Evolutionary conservation across 2,888 invertebrate species (phyloP).

Genomic region (Drosophila multiciliata): DNA sequence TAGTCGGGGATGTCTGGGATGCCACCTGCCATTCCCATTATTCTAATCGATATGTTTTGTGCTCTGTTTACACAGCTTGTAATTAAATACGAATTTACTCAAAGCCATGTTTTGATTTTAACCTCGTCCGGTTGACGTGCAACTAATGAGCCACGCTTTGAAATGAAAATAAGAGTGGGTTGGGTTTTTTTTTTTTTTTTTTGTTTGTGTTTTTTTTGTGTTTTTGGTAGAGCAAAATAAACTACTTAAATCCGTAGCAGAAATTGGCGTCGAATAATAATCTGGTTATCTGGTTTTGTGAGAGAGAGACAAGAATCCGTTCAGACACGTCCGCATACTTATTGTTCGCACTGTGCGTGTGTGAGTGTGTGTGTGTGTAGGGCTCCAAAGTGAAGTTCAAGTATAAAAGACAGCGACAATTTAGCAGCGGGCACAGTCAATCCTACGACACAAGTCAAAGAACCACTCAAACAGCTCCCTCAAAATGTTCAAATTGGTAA

Average conservation of each 20-base stretch:
- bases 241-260: slow-evolving; percentile 44
- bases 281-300: slow-evolving; percentile 61
- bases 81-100: slow-evolving; percentile 35
- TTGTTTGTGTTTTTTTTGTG: too few relatives aligned
- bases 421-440: slow-evolving; percentile 61
- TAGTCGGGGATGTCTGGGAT: not conserved
- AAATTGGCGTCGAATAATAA: slow-evolving; percentile 73
- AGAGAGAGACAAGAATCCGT: slow-evolving; percentile 61
- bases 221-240: slow-evolving; percentile 18
- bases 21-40: slow-evolving; percentile 1
- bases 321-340: slow-evolving; percentile 66
- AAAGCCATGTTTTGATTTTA: slow-evolving; percentile 9
- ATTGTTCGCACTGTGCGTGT: slow-evolving; percentile 55
- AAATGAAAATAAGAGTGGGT: slow-evolving; percentile 77
- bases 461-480: slow-evolving; percentile 53
- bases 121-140: slow-evolving; percentile 46
- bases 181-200: slow-evolving; percentile 16
- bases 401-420: slow-evolving; percentile 78
- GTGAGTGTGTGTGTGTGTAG: slow-evolving; percentile 18
- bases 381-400: slow-evolving; percentile 68
- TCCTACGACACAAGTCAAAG: slow-evolving; percentile 78
- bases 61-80: slow-evolving; percentile 10
- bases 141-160: slow-evolving; percentile 59
- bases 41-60: not conserved
- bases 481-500: slow-evolving; percentile 85